phyloP scores from a whole-genome alignment of 2,888 invertebrate species.

The Andrena hattorfiana region DNA sequence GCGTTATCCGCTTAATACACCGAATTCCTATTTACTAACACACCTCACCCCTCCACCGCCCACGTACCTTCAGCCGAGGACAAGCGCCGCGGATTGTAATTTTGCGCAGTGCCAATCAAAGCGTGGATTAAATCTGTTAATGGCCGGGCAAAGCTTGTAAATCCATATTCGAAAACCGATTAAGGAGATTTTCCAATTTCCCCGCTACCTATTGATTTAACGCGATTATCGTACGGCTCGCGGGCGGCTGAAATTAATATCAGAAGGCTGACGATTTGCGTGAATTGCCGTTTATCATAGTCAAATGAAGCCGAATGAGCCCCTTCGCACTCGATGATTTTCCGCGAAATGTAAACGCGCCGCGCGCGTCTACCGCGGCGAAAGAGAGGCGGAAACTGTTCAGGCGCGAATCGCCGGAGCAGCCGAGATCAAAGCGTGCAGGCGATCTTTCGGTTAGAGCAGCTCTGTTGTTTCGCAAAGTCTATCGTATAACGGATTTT shows the following conservation, averaged over 20 bases:
- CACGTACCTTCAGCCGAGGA: slow-evolving; percentile 40
- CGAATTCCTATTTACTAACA: slow-evolving; percentile 51
- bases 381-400: neutral
- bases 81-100: slow-evolving; percentile 62
- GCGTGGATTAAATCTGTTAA: slow-evolving; percentile 71
- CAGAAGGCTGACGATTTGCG: slow-evolving; percentile 69
- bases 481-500: neutral
- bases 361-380: neutral
- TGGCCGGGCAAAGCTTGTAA: slow-evolving; percentile 65
- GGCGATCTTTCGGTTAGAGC: neutral
- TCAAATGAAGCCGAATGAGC: slow-evolving; percentile 67
- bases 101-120: slow-evolving; percentile 63
- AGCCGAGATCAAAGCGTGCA: slow-evolving; percentile 11
- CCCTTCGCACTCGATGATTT: slow-evolving; percentile 50
- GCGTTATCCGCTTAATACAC: slow-evolving; percentile 50
- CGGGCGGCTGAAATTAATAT: slow-evolving; percentile 74
- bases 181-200: slow-evolving; percentile 72
- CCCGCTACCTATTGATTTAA: slow-evolving; percentile 71
- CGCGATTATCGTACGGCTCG: slow-evolving; percentile 63
- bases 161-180: slow-evolving; percentile 70
- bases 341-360: slow-evolving; percentile 44
- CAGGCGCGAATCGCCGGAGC: neutral
- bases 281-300: slow-evolving; percentile 73
- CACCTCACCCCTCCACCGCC: neutral
- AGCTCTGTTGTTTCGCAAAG: slow-evolving; percentile 1